Conservation (phyloP, 2,888 invertebrate genomes). For the Agrilus biguttatus region DNA sequence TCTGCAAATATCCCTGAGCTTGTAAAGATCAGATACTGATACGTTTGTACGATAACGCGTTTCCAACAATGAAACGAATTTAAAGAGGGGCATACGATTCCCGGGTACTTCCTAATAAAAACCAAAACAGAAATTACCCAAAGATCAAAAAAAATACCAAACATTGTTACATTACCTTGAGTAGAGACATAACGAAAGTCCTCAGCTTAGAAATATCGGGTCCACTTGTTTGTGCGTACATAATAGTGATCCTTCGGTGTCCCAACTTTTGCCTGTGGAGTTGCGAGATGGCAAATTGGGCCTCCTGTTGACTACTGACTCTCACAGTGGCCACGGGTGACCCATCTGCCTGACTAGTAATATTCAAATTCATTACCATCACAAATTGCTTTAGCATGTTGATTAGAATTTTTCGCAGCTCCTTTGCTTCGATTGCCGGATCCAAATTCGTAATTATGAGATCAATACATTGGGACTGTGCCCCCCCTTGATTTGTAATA, state of each 20-base stretch:
- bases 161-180: conserved; percentile 32
- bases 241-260: conserved; percentile 64
- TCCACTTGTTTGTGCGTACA: conserved; percentile 46
- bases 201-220: conserved; percentile 50
- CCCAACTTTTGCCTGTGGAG: conserved; percentile 72
- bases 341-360: conserved; percentile 50
- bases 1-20: conserved; percentile 62
- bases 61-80: conserved; percentile 71
- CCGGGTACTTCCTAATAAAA: conserved; percentile 53
- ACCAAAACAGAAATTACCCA: conserved; percentile 1
- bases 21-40: conserved; percentile 55
- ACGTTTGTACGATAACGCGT: conserved; percentile 63
- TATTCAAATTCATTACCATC: conserved; percentile 45
- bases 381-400: conserved; percentile 50
- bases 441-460: conserved; percentile 56
- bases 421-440: conserved; percentile 48
- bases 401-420: conserved; percentile 47
- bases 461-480: conserved; percentile 1
- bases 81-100: conserved; percentile 60
- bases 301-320: conserved; percentile 49
- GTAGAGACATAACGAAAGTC: conserved; percentile 55
- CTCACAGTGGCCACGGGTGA: conserved; percentile 55
- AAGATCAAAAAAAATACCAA: background rate
- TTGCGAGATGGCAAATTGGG: conserved; percentile 63
- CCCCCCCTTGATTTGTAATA: background rate